phyloP scores from a whole-genome alignment of 2,888 invertebrate genomes.

The Epirrita christyi region DNA sequence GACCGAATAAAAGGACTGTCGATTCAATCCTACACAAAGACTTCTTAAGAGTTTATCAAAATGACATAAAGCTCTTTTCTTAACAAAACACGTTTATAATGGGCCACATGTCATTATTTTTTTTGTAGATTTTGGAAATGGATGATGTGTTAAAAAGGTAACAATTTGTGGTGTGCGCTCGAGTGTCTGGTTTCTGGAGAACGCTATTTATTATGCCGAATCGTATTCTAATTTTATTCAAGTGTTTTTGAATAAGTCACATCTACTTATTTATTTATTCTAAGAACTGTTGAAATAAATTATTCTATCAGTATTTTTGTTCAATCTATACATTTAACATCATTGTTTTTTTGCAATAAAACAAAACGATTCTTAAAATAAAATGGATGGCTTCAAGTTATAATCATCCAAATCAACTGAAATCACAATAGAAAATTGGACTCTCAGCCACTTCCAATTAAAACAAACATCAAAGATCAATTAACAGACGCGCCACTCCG shows the following conservation, averaged over 20 bases:
- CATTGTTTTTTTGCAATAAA: neutral
- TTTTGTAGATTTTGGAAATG: conserved; percentile 70
- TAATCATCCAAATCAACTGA: conserved; percentile 20
- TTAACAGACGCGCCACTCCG: conserved; percentile 54
- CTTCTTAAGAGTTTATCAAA: conserved; percentile 80
- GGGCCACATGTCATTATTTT: conserved; percentile 69
- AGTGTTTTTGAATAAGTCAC: conserved; percentile 38
- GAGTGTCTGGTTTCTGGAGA: conserved; percentile 61
- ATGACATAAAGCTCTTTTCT: conserved; percentile 81
- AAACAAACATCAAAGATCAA: conserved; percentile 27
- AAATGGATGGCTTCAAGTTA: conserved; percentile 23
- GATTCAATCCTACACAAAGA: conserved; percentile 71
- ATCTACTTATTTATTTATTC: conserved; percentile 11
- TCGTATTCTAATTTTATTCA: conserved; percentile 59
- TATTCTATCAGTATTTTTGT: neutral
- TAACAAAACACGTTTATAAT: conserved; percentile 72
- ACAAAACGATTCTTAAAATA: neutral
- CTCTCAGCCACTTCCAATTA: conserved; percentile 24
- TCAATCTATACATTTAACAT: neutral
- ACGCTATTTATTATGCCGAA: conserved; percentile 64
- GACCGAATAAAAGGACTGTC: conserved; percentile 55
- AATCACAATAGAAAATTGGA: conserved; percentile 16
- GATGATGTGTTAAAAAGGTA: conserved; percentile 83
- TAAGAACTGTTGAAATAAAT: conserved; percentile 1
- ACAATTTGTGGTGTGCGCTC: conserved; percentile 61